A percentile compares a stretch with the other conserved stretches of the same genome.
These are phyloP conservation scores for Brachyptera putata DNA, from an alignment of 2,888 invertebrate species.

Conservation along the genomic window DNA sequence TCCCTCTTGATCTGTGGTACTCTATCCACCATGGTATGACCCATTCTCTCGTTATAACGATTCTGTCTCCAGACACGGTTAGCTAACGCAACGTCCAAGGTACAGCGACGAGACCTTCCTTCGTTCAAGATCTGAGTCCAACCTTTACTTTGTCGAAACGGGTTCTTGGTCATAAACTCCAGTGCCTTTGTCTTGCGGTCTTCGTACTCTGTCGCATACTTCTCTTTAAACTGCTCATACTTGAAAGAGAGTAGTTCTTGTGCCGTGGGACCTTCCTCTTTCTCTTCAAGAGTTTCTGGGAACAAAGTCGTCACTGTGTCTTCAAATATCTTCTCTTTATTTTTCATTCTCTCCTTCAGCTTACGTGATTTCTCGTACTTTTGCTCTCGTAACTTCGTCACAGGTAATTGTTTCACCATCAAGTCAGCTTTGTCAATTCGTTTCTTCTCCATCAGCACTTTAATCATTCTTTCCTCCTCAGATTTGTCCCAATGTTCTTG, in stretches of 20 bases:
- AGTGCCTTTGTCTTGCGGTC: neutral
- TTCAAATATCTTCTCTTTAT: neutral
- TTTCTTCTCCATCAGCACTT: neutral
- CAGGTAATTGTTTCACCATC: neutral
- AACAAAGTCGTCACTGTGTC: neutral
- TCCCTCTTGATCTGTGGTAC: too few species aligned
- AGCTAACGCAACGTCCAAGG: neutral
- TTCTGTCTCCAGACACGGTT: too few species aligned
- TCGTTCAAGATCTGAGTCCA: slow-evolving; percentile 1
- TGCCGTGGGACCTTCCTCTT: neutral
- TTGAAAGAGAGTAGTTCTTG: neutral
- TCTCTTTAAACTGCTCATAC: neutral
- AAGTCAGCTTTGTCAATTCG: neutral
- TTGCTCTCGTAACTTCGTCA: neutral
- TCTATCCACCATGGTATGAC: too few species aligned
- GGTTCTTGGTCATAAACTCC: neutral
- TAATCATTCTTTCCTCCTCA: neutral
- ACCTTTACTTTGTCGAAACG: neutral
- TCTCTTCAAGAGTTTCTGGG: neutral
- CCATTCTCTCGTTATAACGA: too few species aligned
- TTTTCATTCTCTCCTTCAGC: neutral
- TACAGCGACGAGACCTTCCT: neutral
- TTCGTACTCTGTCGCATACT: neutral
- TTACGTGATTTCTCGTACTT: neutral
- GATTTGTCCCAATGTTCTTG: neutral